A percentile compares a stretch with the other conserved stretches of the same genome.
These are phyloP conservation scores for Diadophis punctatus DNA, from an alignment of 2,113 vertebrate species.

Conservation along the genomic window DNA sequence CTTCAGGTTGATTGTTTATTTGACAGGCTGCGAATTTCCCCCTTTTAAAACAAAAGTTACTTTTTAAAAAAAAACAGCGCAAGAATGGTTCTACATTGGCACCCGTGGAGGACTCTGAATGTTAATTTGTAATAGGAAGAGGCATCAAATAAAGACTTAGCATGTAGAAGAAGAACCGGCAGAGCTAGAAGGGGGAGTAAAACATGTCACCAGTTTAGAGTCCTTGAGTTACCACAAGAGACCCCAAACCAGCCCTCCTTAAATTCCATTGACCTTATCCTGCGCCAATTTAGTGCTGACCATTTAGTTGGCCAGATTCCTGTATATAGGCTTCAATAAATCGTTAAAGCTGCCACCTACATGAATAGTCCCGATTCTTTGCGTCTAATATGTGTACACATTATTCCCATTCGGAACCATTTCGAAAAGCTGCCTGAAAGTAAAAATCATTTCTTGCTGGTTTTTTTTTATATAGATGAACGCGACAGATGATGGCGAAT, in stretches of 20 bases:
- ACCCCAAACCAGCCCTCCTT: not conserved
- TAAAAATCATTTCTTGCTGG: not conserved
- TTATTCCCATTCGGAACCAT: not conserved
- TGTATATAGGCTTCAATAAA: not conserved
- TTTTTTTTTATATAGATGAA: slow-evolving; percentile 75
- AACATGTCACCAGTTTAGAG: not conserved
- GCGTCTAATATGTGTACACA: not conserved
- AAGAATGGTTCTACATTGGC: not conserved
- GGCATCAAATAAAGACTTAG: no score
- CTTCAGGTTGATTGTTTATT: not conserved
- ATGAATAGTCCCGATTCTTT: not conserved
- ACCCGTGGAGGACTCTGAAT: not conserved
- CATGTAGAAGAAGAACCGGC: not conserved
- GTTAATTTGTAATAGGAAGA: not conserved
- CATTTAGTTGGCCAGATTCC: not conserved
- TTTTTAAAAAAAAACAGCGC: not conserved
- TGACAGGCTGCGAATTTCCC: not conserved
- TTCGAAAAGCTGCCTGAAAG: not conserved
- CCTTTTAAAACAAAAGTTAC: not conserved
- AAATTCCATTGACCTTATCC: not conserved
- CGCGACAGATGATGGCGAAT: slow-evolving; percentile 84
- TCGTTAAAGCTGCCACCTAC: not conserved
- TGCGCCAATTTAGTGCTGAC: not conserved
- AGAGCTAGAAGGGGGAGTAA: not conserved
- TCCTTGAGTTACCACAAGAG: not conserved